Conservation (phyloP, 2,113 vertebrate genomes). For the Anarrhichthys ocellatus region DNA sequence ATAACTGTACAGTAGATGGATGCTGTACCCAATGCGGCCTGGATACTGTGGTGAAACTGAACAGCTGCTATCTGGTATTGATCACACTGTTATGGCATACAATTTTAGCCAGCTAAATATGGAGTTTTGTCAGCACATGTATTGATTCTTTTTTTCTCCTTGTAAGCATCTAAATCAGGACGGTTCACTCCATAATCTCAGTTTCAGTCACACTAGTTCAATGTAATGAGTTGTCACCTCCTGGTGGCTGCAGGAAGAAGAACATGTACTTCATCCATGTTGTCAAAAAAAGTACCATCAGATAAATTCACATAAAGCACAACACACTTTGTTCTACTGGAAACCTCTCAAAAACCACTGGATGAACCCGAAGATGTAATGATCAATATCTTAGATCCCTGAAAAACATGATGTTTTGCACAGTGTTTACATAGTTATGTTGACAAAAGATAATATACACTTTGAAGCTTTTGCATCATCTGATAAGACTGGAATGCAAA, state of each 20-base stretch:
- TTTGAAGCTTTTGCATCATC: not conserved
- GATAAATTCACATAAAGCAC: not conserved
- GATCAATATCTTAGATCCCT: not conserved
- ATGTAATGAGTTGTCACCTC: not conserved
- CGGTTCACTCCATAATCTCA: not conserved
- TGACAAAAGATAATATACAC: not conserved
- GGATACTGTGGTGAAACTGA: not conserved
- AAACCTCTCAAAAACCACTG: not conserved
- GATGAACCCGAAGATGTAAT: not conserved
- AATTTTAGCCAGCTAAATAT: not conserved
- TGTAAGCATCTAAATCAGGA: not conserved
- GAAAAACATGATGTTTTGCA: not conserved
- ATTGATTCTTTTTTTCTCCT: not conserved
- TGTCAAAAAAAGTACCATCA: not conserved
- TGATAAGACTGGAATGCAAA: not conserved
- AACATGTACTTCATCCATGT: not conserved
- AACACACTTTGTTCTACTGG: not conserved
- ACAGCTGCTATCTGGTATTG: not conserved
- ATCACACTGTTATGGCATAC: not conserved
- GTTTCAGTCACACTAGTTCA: not conserved
- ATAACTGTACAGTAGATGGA: not conserved
- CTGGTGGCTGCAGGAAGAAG: slow-evolving; percentile 21
- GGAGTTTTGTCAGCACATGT: not conserved
- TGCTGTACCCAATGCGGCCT: not conserved
- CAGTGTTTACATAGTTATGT: too few species aligned